Evolutionary conservation across 2,797 vertebrate species (phyloP).

Genomic region (Typhlichthys subterraneus): DNA sequence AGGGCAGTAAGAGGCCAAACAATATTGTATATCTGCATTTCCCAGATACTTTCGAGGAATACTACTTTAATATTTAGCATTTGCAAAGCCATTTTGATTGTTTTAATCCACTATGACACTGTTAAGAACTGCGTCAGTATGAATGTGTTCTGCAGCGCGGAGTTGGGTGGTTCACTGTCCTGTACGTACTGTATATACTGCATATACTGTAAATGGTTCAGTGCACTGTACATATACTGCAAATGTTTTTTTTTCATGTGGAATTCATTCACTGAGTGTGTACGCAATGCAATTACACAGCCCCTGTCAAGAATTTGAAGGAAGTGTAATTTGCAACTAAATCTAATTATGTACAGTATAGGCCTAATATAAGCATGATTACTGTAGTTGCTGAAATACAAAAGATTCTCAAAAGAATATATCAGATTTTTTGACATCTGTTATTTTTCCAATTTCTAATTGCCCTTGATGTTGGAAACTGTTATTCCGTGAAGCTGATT

Average conservation of each 20-base stretch:
- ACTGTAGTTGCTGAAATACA: conserved; percentile 33
- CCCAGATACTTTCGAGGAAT: conserved; percentile 18
- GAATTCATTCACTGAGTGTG: no score
- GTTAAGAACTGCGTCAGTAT: conserved; percentile 30
- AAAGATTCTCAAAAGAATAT: no score
- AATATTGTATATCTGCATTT: conserved; percentile 28
- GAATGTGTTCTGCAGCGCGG: conserved; percentile 21
- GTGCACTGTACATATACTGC: no score
- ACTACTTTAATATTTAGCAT: conserved; percentile 21
- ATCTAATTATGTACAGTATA: conserved; percentile 46
- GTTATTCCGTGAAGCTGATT: no score
- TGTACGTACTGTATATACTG: no score
- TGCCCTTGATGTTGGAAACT: neutral
- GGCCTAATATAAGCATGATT: conserved; percentile 22
- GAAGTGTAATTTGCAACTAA: conserved; percentile 36
- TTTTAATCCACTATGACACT: no score
- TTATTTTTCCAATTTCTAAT: neutral
- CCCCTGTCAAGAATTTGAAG: neutral
- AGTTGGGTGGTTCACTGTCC: conserved; percentile 5
- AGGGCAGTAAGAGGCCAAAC: conserved; percentile 32
- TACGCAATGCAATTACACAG: no score
- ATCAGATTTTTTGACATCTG: no score
- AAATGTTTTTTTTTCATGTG: neutral
- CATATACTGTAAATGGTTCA: neutral
- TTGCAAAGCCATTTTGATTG: conserved; percentile 29